These are phyloP conservation scores for Zaprionus camerounensis DNA, from an alignment of 1,140 invertebrate species.

Conservation along the genomic window DNA sequence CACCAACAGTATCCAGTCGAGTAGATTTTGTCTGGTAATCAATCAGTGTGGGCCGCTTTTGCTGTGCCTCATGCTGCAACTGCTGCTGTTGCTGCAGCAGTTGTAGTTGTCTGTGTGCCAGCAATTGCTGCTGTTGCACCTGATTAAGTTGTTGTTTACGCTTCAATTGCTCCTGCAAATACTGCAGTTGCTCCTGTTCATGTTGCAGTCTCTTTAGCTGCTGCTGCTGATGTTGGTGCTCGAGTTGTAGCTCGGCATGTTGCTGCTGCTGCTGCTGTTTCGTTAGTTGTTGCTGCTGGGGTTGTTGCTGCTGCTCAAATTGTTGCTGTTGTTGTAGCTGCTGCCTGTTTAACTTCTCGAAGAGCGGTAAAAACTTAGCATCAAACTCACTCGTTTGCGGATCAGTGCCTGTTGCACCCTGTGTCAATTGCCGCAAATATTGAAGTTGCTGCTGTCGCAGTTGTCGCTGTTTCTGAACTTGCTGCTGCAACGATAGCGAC, in stretches of 20 bases:
- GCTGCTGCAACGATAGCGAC: neutral
- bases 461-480: neutral
- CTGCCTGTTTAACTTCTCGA: neutral
- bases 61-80: neutral
- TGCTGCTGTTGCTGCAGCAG: neutral
- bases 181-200: conserved; percentile 1
- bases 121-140: conserved; percentile 11
- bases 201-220: conserved; percentile 4
- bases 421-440: neutral
- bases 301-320: neutral
- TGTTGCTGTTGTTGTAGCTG: neutral
- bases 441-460: neutral
- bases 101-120: neutral
- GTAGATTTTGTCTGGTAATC: conserved; percentile 45
- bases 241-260: neutral
- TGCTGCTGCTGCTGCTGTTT: conserved; percentile 5
- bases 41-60: conserved; percentile 18
- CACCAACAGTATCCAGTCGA: conserved; percentile 11
- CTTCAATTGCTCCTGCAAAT: neutral
- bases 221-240: neutral
- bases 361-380: neutral
- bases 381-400: neutral
- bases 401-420: neutral
- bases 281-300: neutral
- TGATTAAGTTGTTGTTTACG: conserved; percentile 8